Conservation (phyloP, 2,888 invertebrate genomes). For the Crossocerus cetratus region DNA sequence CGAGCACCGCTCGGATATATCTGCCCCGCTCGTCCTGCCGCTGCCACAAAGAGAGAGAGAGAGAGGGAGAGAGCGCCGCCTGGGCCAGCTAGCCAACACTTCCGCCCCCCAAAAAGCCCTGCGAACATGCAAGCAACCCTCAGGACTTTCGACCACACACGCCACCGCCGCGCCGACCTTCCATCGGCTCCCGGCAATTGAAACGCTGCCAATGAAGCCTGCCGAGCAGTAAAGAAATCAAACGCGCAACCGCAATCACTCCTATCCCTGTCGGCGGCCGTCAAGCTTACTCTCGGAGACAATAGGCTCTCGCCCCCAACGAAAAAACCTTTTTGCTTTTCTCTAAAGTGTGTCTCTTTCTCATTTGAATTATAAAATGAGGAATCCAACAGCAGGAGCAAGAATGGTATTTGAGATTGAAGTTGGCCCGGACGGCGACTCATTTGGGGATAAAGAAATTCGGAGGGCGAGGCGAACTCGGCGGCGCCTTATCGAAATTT, state of each 20-base stretch:
- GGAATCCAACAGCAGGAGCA: not conserved
- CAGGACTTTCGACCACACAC: not conserved
- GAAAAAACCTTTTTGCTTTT: not conserved
- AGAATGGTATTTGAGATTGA: not conserved
- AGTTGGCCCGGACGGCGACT: not conserved
- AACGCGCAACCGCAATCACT: conserved; percentile 43
- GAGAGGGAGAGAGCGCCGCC: not conserved
- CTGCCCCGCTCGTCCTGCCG: conserved; percentile 43
- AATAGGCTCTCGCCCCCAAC: conserved; percentile 13
- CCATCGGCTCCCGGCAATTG: conserved; percentile 71
- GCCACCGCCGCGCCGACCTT: conserved; percentile 38
- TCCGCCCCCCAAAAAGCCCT: too few relatives aligned
- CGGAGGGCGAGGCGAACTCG: conserved; percentile 16
- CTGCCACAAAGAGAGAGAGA: too few relatives aligned
- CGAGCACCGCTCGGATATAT: conserved; percentile 31
- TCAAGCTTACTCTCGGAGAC: conserved; percentile 26
- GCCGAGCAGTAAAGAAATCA: conserved; percentile 49
- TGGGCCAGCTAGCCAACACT: too few relatives aligned
- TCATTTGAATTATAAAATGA: not conserved
- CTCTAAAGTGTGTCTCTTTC: too few relatives aligned
- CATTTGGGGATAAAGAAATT: conserved; percentile 16
- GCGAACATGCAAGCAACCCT: too few relatives aligned
- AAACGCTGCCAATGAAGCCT: conserved; percentile 74
- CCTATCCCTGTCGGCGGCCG: conserved; percentile 23
- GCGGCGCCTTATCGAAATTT: conserved; percentile 18